These are phyloP conservation scores for Paralichthys olivaceus DNA, from an alignment of 2,113 vertebrate species.

Conservation along the genomic window DNA sequence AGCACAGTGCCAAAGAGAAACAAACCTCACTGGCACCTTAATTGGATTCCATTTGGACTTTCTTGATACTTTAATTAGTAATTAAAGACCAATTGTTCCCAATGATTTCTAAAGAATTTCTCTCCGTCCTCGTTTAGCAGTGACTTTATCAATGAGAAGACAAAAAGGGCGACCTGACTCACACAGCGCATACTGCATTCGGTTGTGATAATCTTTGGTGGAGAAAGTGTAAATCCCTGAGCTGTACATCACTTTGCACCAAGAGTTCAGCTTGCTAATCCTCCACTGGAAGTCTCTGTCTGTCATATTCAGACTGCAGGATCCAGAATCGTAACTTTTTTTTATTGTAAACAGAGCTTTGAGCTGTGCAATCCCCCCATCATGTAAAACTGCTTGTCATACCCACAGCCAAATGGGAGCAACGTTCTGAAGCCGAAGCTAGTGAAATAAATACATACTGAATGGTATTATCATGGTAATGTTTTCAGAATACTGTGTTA, in stretches of 20 bases:
- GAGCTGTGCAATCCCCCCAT: neutral
- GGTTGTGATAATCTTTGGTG: neutral
- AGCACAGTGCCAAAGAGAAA: neutral
- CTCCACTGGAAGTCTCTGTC: slow-evolving; percentile 8
- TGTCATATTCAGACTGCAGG: slow-evolving; percentile 1
- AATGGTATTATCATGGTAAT: too few relatives aligned
- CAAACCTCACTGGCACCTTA: neutral
- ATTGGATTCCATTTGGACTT: neutral
- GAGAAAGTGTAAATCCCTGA: slow-evolving; percentile 10
- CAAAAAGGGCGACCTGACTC: neutral
- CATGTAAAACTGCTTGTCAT: neutral
- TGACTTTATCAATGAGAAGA: neutral
- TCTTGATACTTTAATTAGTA: neutral
- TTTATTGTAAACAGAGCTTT: too few relatives aligned
- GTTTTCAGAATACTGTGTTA: too few relatives aligned
- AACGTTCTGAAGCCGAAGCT: too few relatives aligned
- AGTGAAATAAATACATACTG: too few relatives aligned
- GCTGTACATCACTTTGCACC: slow-evolving; percentile 1
- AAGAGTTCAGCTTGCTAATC: slow-evolving; percentile 17
- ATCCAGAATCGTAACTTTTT: neutral
- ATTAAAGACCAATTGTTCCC: neutral
- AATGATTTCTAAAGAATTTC: neutral
- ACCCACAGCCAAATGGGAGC: too few relatives aligned
- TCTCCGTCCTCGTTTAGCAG: neutral
- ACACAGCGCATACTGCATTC: neutral